These are phyloP conservation scores for Harlomillsia oculata DNA, from an alignment of 1,140 invertebrate genomes.

Conservation along the genomic window DNA sequence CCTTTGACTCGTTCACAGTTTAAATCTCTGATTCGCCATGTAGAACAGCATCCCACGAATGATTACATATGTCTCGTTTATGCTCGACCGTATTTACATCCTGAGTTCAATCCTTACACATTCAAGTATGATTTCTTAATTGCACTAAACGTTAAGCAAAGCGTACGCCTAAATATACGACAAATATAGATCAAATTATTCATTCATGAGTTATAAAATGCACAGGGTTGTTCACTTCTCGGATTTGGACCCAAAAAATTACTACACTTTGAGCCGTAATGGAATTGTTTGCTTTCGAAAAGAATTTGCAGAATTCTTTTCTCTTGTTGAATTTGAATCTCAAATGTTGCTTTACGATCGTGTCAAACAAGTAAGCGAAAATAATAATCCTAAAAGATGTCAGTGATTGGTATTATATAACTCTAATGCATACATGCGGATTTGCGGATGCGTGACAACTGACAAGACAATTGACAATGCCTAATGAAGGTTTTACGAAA, in stretches of 20 bases:
- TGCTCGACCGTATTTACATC: not conserved
- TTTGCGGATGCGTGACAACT: no score
- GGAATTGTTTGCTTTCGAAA: slow-evolving; percentile 23
- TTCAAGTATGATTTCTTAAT: slow-evolving; percentile 24
- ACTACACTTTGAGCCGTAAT: slow-evolving; percentile 30
- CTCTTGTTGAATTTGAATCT: slow-evolving; percentile 18
- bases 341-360: slow-evolving; percentile 31
- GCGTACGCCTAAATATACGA: not conserved
- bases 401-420: not conserved
- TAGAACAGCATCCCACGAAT: slow-evolving; percentile 23
- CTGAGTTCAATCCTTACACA: slow-evolving; percentile 26
- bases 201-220: not conserved
- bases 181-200: slow-evolving; percentile 1
- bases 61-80: slow-evolving; percentile 29
- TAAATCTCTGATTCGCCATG: slow-evolving; percentile 18
- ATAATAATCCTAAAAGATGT: not conserved
- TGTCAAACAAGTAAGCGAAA: slow-evolving; percentile 16
- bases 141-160: not conserved
- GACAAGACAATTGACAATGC: not conserved
- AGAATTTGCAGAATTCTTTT: slow-evolving; percentile 17
- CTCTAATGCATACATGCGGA: no score
- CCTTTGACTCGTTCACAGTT: slow-evolving; percentile 18
- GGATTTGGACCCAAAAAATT: slow-evolving; percentile 12
- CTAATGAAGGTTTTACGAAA: not conserved
- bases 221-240: slow-evolving; percentile 17